These are phyloP conservation scores for Cylloceria caligata DNA, from an alignment of 2,888 invertebrate species.

Conservation along the genomic window DNA sequence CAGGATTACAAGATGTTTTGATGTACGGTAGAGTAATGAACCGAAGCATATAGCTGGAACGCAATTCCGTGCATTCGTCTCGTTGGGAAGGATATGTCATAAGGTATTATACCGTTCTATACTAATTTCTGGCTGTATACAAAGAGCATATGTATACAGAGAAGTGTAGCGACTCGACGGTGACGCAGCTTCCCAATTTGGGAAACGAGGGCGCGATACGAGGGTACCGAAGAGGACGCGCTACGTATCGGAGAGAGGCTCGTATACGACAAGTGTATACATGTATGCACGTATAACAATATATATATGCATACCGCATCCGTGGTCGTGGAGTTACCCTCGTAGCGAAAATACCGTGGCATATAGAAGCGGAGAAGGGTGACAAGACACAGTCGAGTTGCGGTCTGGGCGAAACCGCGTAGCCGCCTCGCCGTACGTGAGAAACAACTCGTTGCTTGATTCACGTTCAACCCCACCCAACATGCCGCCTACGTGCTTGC, in stretches of 20 bases:
- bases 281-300: constrained; percentile 25
- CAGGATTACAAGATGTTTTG: neutral
- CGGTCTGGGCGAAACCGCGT: constrained; percentile 71
- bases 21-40: neutral
- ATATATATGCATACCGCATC: constrained; percentile 10
- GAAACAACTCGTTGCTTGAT: constrained; percentile 72
- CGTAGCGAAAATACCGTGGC: constrained; percentile 33
- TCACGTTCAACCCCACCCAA: constrained; percentile 68
- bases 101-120: constrained; percentile 29
- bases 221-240: constrained; percentile 43
- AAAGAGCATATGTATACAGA: constrained; percentile 16
- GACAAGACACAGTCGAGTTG: constrained; percentile 72
- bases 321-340: constrained; percentile 10
- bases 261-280: neutral
- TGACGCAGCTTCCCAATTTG: constrained; percentile 69
- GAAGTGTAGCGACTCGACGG: constrained; percentile 56
- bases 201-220: constrained; percentile 68
- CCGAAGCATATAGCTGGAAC: neutral
- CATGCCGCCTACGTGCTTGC: constrained; percentile 70
- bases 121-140: constrained; percentile 50
- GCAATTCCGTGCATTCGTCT: constrained; percentile 12
- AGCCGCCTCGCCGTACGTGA: constrained; percentile 71
- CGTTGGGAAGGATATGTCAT: constrained; percentile 16
- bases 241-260: constrained; percentile 33
- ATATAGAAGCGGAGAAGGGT: constrained; percentile 62